Conservation (phyloP, 1,140 invertebrate genomes). For the Triops longicaudatus region DNA sequence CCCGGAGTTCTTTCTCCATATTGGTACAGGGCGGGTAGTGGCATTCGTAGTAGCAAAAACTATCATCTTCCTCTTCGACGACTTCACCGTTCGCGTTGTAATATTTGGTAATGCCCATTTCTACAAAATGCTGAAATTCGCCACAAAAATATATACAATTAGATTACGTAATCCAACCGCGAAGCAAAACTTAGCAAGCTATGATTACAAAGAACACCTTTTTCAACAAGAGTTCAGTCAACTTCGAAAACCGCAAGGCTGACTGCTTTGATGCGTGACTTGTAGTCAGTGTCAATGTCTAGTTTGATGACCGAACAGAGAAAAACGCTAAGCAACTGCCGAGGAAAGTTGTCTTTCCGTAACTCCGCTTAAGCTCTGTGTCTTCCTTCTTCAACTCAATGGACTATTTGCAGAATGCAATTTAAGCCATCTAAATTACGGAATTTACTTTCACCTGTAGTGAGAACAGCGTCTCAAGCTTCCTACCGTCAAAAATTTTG, state of each 20-base stretch:
- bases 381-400: no score
- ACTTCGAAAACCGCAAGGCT: no score
- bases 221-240: no score
- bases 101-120: conserved; percentile 38
- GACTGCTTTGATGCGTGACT: not conserved
- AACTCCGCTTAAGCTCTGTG: no score
- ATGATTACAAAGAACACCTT: not conserved
- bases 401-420: no score
- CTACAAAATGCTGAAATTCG: conserved; percentile 38
- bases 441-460: no score
- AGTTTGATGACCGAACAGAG: not conserved
- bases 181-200: conserved; percentile 19
- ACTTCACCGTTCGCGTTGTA: conserved; percentile 44
- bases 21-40: conserved; percentile 49
- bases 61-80: conserved; percentile 41
- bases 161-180: not conserved
- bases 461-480: no score
- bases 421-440: no score
- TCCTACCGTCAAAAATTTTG: no score
- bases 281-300: not conserved
- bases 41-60: conserved; percentile 46
- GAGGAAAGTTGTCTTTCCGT: no score
- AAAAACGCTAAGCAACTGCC: no score
- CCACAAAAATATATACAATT: conserved; percentile 25
- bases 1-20: conserved; percentile 46